Base-by-base conservation (phyloP, 2,797 vertebrate genomes). In the Diceros bicornis region DNA sequence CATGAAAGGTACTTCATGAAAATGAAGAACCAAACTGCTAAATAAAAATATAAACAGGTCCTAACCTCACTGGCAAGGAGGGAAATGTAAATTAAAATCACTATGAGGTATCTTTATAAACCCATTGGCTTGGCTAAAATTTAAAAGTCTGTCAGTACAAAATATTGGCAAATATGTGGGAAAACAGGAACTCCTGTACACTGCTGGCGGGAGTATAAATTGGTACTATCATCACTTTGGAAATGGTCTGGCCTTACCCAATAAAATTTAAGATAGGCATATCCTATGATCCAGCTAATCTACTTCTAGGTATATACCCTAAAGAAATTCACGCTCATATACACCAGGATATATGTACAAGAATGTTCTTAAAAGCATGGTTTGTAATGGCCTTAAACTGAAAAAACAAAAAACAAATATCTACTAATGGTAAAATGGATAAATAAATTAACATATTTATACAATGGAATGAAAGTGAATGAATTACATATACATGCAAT, bases 11-110 rank as follows among this genome's bases (percentile, higher is more conserved):
- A 78, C 52, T 69, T 79, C 32, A 50, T 29, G 1, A 50, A 32
- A 50, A 72, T 71, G 74, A 79, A 93, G 11, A 79, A 69, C 37
- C 32, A 12, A 87, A 69, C 25, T 85, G 62, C 16, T 44, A 77
- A 85, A 77, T 93, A 44, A 91, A 57, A 44, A 79, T 66, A 59
- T 21, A 64, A 66, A 85, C 8, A 79, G 64, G 6, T 59, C 37
- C 29, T 71, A 47, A 57, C 20, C 44, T 57, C 14, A 41, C 6
- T 71, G 77, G 44, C 8, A 32, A 71, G 21, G 11, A 93, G 14
- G 8, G 34, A 87, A 79, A 71, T 79, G 13, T 47, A 93, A 61
- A 93, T 61, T 50, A 87, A 93, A 71, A 71, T n/a, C 41, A 69
- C 25, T 41, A 47, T 18, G n/a, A 92, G 20, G 11, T 71, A 59